Base-by-base conservation (phyloP, 2,888 invertebrate species). In the Sceliomorpha sp. region DNA sequence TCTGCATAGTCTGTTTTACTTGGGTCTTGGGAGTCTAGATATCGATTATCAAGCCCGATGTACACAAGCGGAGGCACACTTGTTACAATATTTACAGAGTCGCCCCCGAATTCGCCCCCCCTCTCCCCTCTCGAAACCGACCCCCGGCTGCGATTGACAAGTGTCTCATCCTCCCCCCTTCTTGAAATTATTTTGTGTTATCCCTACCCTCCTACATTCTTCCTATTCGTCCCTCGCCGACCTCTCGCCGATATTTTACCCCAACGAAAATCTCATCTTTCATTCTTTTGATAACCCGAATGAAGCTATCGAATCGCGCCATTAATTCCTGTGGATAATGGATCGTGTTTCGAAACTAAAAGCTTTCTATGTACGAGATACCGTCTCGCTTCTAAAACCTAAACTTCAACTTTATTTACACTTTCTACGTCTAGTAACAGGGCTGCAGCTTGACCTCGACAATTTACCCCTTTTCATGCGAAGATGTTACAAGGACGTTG, bases 11-110 rank as follows among this genome's bases (percentile, higher is more conserved):
- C 56, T 69, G 70, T 73, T 59, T 64, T 72, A 59, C 56, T 68
- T 58, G 32, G 58, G 51, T 37, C 45, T 53, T 62, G 45, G 42
- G 40, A 62, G 56, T 40, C 50, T 45, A 40, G 58, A 58, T 78
- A 80, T 79, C 75, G 79, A 78, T 79, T 80, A 66, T 70, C 69
- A 48, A 55, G 53, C 58, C 51, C 13, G 51, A 70, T 67, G 60
- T 63, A 69, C 51, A 55, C 59, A 66, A 68, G 71, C 56, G 48
- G 59, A 72, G 71, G 80, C 86, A 86, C 86, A 86, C 87, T 87
- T 87, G 86, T 86, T 86, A 87, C 87, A 87, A 87, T 87, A 87
- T 87, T 87, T 87, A 85, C 86, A 82, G 81, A 86, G 80, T 74
- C 83, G 78, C 80, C 80, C 78, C 80, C 74, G 74, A 72, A 79